phyloP scores from a whole-genome alignment of 2,888 invertebrate species.

The Sphaerophoria taeniata region DNA sequence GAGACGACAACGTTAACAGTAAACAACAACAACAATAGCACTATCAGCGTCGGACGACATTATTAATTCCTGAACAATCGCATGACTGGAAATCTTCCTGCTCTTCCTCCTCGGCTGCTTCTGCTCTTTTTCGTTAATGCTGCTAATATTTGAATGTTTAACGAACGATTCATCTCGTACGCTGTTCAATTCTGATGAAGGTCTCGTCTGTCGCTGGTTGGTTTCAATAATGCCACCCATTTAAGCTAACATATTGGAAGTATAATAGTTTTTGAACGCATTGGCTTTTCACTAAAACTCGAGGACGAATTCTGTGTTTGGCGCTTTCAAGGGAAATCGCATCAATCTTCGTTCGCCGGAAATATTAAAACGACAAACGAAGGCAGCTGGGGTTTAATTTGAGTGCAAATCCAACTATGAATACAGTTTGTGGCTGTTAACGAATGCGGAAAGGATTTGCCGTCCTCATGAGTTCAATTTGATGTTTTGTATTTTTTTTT shows the following conservation, averaged over 20 bases:
- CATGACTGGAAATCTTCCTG: background rate
- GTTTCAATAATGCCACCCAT: slow-evolving; percentile 1
- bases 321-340: background rate
- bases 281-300: slow-evolving; percentile 9
- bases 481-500: background rate
- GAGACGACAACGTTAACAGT: background rate
- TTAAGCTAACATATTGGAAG: background rate
- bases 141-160: slow-evolving; percentile 7
- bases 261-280: slow-evolving; percentile 9
- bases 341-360: slow-evolving; percentile 4
- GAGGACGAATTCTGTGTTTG: too few species aligned
- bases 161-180: slow-evolving; percentile 10
- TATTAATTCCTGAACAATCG: slow-evolving; percentile 11
- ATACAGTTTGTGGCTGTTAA: background rate
- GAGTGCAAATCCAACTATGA: background rate
- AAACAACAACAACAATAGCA: too few species aligned
- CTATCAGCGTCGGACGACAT: background rate
- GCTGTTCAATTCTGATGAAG: slow-evolving; percentile 5
- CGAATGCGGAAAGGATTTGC: background rate
- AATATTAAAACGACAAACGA: slow-evolving; percentile 19
- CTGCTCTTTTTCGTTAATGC: too few species aligned
- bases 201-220: background rate
- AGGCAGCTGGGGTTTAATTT: slow-evolving; percentile 17
- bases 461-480: background rate
- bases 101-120: too few species aligned